A percentile compares a stretch with the other conserved stretches of the same genome.
These are phyloP conservation scores for Galleria mellonella DNA, from an alignment of 1,140 invertebrate genomes.

Conservation along the genomic window DNA sequence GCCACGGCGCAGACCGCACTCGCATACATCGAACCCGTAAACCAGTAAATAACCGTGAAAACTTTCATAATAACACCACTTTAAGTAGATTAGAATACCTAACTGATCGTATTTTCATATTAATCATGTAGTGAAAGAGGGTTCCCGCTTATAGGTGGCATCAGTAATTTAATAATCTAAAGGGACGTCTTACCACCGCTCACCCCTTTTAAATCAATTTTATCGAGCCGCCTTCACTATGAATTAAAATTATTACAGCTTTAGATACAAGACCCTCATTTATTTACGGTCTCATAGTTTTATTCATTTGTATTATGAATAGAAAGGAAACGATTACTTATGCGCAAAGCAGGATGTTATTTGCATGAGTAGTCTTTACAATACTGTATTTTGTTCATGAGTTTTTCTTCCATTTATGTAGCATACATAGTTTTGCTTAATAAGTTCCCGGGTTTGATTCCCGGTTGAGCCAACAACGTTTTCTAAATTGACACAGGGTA, in stretches of 20 bases:
- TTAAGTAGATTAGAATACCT: conserved; percentile 55
- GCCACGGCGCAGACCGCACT: conserved; percentile 28
- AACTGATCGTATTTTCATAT: conserved; percentile 38
- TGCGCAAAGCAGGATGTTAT: too few relatives aligned
- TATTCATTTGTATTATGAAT: neutral
- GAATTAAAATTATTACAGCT: conserved; percentile 26
- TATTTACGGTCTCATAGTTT: conserved; percentile 2
- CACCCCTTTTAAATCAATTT: conserved; percentile 37
- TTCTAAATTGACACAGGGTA: too few relatives aligned
- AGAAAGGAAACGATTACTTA: neutral
- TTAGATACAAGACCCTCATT: conserved; percentile 4
- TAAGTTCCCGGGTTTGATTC: too few relatives aligned
- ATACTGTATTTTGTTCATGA: neutral
- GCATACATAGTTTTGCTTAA: too few relatives aligned
- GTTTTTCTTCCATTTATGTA: neutral
- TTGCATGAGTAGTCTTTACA: neutral
- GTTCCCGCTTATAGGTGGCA: conserved; percentile 15
- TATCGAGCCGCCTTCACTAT: conserved; percentile 24
- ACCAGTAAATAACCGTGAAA: conserved; percentile 51
- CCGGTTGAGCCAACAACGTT: too few relatives aligned
- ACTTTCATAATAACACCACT: conserved; percentile 57
- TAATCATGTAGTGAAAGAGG: conserved; percentile 38
- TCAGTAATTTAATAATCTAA: conserved; percentile 47
- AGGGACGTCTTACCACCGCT: conserved; percentile 28
- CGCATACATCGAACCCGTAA: conserved; percentile 29